Conservation (phyloP, 2,888 invertebrate genomes). For the Hanleya hanleyi region DNA sequence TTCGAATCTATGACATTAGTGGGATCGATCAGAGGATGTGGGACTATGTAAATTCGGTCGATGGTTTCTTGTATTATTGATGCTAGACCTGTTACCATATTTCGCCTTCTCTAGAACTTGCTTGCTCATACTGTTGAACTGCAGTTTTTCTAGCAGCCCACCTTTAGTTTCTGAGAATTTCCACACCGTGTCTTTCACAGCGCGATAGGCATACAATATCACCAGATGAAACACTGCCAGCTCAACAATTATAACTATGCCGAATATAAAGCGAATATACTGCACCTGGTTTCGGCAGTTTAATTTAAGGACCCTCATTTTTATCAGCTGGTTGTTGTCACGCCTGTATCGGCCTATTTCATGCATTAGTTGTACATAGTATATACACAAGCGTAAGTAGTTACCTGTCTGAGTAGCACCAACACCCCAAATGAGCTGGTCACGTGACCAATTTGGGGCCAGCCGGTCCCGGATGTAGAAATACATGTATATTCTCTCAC, state of each 20-base stretch:
- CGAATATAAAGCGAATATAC: not conserved
- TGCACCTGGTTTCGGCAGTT: not conserved
- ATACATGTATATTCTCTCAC: no score
- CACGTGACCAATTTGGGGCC: no score
- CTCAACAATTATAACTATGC: not conserved
- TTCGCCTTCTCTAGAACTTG: constrained; percentile 44
- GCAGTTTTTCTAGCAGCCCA: constrained; percentile 40
- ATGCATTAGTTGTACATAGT: no score
- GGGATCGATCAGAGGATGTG: constrained; percentile 9
- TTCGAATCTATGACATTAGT: not conserved
- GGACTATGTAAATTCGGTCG: constrained; percentile 48
- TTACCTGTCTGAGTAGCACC: no score
- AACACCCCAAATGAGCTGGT: no score
- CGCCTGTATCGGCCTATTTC: no score
- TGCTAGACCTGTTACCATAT: constrained; percentile 49
- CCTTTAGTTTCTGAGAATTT: constrained; percentile 32
- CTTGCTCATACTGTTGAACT: constrained; percentile 25
- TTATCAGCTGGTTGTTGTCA: no score
- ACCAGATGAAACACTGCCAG: not conserved
- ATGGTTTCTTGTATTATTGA: constrained; percentile 48
- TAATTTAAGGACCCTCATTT: no score
- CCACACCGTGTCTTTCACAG: constrained; percentile 9
- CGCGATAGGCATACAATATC: not conserved
- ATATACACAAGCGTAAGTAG: no score
- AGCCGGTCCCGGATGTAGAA: no score